Base-by-base conservation (phyloP, 2,113 vertebrate genomes). In the Nicator chloris region DNA sequence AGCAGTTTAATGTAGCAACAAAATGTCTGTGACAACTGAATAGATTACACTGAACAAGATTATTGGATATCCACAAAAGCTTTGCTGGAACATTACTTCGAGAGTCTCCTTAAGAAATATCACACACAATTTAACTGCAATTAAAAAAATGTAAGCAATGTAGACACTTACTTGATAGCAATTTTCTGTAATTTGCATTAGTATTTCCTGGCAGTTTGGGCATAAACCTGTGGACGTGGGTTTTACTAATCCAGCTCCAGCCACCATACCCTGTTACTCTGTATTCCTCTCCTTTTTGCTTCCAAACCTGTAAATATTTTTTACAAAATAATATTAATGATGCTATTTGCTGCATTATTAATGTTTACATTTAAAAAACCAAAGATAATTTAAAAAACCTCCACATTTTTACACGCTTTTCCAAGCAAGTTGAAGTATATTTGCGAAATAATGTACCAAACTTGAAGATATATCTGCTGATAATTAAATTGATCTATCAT, bases 221-320 rank as follows among this genome's bases (percentile, higher is more conserved):
- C 66, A 99, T 87, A 97, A 99, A 99, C 71, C 98, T 98, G 90
- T 99, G 98, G 37, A 99, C 98, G 4, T 99, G 99, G 22, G 99
- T 99, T 97, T 98, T 99, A 96, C 99, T 99, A 96, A 99, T 98
- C 99, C 99, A 99, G 96, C 98, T 99, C 99, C 99, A 99, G 61
- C 99, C 99, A 35, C 99, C 99, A 20, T 99, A 99, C 22, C 99
- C 99, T 3, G 99, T 99, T 84, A 99, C 99, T 81, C 99, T 98
- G 86, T 99, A 99, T 93, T 99, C 99, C 87, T 99, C 99, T 85
- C 99, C 99, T 97, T 99, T 99, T 96, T 99, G 99, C 95, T 99
- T 99, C 99, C 99, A 99, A 94, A 99, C 99, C 99, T 99, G 79
- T 82, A 50, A 96, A 42, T 40, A 79, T 64, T 60, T 88, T 79